These are phyloP conservation scores for Acanthisitta chloris DNA, from an alignment of 2,113 vertebrate genomes.

Conservation along the genomic window DNA sequence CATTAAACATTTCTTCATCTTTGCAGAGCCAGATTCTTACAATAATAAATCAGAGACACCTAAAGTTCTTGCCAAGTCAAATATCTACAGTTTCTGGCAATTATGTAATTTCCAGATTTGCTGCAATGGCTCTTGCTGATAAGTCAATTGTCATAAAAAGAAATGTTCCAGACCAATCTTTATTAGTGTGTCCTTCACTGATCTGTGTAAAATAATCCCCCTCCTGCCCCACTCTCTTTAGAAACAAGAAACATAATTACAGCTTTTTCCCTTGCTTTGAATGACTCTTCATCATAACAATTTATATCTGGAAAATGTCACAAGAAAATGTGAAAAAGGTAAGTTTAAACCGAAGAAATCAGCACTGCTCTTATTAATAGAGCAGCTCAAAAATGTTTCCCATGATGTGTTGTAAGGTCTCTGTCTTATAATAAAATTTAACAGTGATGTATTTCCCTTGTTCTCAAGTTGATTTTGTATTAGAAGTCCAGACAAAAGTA, in stretches of 20 bases:
- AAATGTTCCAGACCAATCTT: constrained; percentile 82
- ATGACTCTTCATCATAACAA: constrained; percentile 81
- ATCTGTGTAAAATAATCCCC: constrained; percentile 77
- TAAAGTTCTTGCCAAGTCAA: constrained; percentile 80
- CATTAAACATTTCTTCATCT: constrained; percentile 84
- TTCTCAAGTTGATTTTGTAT: constrained; percentile 73
- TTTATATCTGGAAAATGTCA: constrained; percentile 87
- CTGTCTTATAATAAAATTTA: constrained; percentile 68
- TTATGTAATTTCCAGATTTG: constrained; percentile 86
- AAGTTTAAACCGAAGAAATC: constrained; percentile 77
- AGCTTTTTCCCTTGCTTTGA: constrained; percentile 67
- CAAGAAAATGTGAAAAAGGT: constrained; percentile 75
- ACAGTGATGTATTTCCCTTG: constrained; percentile 72
- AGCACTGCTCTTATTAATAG: constrained; percentile 77
- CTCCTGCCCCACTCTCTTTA: constrained; percentile 21
- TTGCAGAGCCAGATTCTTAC: constrained; percentile 77
- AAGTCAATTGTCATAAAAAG: constrained; percentile 81
- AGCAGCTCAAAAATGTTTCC: constrained; percentile 70
- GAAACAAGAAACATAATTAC: constrained; percentile 62
- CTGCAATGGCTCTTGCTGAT: constrained; percentile 78
- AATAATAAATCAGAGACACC: constrained; percentile 84
- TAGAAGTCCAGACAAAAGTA: constrained; percentile 75
- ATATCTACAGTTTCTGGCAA: constrained; percentile 85
- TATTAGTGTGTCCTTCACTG: constrained; percentile 80
- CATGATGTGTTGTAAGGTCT: constrained; percentile 72